Base-by-base conservation (phyloP, 2,888 invertebrate genomes). In the Spodoptera picta region DNA sequence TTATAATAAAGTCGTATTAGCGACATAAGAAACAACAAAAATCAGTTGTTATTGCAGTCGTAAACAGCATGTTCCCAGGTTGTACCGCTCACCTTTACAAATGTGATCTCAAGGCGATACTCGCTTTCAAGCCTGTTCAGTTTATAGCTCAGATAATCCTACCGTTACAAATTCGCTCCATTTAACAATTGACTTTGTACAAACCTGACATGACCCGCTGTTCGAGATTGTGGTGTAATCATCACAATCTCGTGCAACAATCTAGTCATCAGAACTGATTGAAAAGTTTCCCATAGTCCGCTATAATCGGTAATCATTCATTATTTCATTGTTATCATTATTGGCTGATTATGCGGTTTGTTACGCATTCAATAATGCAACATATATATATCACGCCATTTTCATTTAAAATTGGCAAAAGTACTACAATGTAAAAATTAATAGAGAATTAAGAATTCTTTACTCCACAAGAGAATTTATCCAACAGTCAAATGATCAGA, bases 261-360 rank as follows among this genome's bases (percentile, higher is more conserved):
- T 50, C 55, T 48, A 52, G 60, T 57, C 60, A 71, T 73, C 62
- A 69, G 66, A 67, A 60, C 65, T 64, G 62, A 76, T 63, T 53
- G 56, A 67, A 56, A 43, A 60, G 60, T 65, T 69, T 69, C 61
- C 58, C 65, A 68, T 36, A 36, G 31, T 36, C 31, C 31, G 31
- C 4, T 36, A 36, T 36, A 36, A 36, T 36, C 31, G 0, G 41
- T 77, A 73, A 80, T 83, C 84, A 84, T n/a, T n/a, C n/a, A n/a
- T n/a, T n/a, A n/a, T n/a, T 85, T 54, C 62, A 69, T 41, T 44
- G 51, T 83, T 80, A 67, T 69, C 84, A 82, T 85, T 85, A 85
- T 81, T 86, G 82, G 82, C 67, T 63, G 71, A 80, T 70, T 64
- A 76, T 36, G 31, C 62, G 65, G 74, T 62, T 69, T 69, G 70